phyloP scores from a whole-genome alignment of 2,113 vertebrate species.

The Acinonyx jubatus region DNA sequence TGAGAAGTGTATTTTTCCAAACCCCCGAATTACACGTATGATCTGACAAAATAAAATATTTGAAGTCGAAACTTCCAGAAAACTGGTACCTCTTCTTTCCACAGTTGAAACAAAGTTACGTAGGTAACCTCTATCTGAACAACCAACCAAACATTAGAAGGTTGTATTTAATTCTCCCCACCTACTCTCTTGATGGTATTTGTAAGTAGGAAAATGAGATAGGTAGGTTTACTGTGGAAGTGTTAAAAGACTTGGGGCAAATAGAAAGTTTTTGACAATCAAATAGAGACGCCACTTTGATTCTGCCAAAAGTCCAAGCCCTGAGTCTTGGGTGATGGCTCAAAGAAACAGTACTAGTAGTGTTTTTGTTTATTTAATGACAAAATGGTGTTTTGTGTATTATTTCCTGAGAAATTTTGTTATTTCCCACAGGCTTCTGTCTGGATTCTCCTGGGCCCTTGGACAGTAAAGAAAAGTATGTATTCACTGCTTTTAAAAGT shows the following conservation, averaged over 20 bases:
- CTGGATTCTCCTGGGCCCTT: constrained; percentile 82
- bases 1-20: background rate
- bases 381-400: background rate
- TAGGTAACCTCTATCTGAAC: background rate
- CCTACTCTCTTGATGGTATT: background rate
- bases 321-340: background rate
- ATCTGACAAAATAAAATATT: background rate
- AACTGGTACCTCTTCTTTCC: background rate
- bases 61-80: background rate
- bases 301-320: background rate
- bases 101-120: background rate
- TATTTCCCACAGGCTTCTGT: constrained; percentile 80
- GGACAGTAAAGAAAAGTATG: constrained; percentile 84
- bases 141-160: background rate
- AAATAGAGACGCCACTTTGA: background rate
- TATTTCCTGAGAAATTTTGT: background rate
- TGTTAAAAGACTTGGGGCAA: constrained; percentile 16
- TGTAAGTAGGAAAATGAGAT: background rate
- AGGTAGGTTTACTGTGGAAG: background rate
- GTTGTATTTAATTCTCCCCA: background rate
- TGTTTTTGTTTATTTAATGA: constrained; percentile 6
- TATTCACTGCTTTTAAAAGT: background rate
- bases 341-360: background rate
- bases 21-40: background rate
- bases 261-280: background rate